Percentiles rank a stretch among this genome's conserved stretches.
Conservation (phyloP, 2,797 vertebrate genomes). For the Gobionotothen gibberifrons region DNA sequence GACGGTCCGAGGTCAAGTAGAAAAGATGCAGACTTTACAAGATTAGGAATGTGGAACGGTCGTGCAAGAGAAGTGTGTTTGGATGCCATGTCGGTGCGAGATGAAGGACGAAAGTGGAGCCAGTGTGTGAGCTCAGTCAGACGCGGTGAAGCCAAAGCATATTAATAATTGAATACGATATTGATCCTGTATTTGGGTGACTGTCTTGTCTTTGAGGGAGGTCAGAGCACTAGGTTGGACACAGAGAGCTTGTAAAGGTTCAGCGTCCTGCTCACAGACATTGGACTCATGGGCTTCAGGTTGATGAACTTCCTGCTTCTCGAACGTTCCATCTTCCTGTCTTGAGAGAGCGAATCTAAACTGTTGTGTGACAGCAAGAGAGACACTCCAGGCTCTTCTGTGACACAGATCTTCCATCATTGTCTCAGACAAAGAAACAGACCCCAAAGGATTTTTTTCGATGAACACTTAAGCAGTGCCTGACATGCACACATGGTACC, state of each 20-base stretch:
- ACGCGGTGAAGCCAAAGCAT: slow-evolving; percentile 21
- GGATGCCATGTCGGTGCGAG: slow-evolving; percentile 62
- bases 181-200: slow-evolving; percentile 17
- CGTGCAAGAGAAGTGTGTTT: slow-evolving; percentile 62
- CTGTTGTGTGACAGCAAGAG: slow-evolving; percentile 38
- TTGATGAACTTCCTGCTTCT: slow-evolving; percentile 12
- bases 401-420: slow-evolving; percentile 74
- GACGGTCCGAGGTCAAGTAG: slow-evolving; percentile 50
- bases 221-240: slow-evolving; percentile 27
- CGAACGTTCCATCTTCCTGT: slow-evolving; percentile 29
- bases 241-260: background rate
- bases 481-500: slow-evolving; percentile 53
- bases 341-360: slow-evolving; percentile 28
- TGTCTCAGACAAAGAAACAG: slow-evolving; percentile 60
- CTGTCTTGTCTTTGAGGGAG: slow-evolving; percentile 30
- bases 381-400: slow-evolving; percentile 62
- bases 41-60: slow-evolving; percentile 70
- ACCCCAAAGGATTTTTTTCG: slow-evolving; percentile 64
- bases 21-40: slow-evolving; percentile 40
- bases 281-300: slow-evolving; percentile 4
- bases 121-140: slow-evolving; percentile 57
- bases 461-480: slow-evolving; percentile 56
- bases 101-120: slow-evolving; percentile 69
- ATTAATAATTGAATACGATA: slow-evolving; percentile 48
- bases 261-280: background rate